Evolutionary conservation across 2,888 invertebrate genomes (phyloP).

Genomic region (Diarsia rubi): DNA sequence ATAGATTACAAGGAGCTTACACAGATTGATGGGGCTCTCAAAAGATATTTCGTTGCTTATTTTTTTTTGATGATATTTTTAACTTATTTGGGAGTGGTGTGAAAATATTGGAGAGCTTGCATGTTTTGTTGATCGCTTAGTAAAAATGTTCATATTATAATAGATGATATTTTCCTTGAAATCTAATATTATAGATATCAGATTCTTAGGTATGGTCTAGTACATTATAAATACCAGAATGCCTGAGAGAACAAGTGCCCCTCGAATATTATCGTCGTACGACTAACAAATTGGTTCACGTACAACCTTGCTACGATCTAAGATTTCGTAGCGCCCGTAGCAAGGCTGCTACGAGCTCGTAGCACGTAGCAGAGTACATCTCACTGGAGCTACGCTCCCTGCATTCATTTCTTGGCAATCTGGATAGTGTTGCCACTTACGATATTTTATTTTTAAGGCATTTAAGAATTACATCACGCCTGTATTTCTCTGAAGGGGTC

Average conservation of each 20-base stretch:
- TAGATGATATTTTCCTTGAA: no score
- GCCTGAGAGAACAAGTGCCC: no score
- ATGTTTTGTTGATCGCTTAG: constrained; percentile 2
- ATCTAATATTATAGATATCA: no score
- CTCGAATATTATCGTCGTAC: no score
- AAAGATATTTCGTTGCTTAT: neutral
- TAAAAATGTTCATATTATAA: no score
- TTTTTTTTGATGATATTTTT: neutral
- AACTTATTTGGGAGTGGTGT: neutral
- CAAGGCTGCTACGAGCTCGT: constrained; percentile 41
- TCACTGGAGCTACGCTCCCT: constrained; percentile 10
- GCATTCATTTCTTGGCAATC: constrained; percentile 4
- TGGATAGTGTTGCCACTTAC: constrained; percentile 2
- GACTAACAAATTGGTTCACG: constrained; percentile 29
- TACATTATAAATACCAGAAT: no score
- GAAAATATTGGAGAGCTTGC: neutral
- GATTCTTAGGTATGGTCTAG: no score
- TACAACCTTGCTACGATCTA: constrained; percentile 44
- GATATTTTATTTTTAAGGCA: neutral
- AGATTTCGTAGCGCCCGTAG: constrained; percentile 36
- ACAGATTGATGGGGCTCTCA: constrained; percentile 24
- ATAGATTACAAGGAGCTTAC: constrained; percentile 36
- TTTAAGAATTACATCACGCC: neutral
- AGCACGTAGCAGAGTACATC: constrained; percentile 40
- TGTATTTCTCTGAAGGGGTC: neutral